Percentiles rank a stretch among this genome's conserved stretches.
Conservation (phyloP, 2,888 invertebrate genomes). For the Himalopsyche anomala region DNA sequence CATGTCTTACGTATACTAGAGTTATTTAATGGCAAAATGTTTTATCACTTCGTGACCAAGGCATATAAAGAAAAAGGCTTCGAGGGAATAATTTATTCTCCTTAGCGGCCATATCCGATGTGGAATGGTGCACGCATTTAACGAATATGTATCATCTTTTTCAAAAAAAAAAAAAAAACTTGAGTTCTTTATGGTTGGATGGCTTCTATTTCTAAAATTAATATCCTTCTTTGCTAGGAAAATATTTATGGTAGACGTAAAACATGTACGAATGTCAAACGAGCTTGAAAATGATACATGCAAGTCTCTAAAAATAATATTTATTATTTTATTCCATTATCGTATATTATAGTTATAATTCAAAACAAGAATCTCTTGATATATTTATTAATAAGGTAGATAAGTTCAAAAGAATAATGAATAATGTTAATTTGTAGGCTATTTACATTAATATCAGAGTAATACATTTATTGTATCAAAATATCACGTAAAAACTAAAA, state of each 20-base stretch:
- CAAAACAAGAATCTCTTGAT: not conserved
- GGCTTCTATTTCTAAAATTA: conserved; percentile 8
- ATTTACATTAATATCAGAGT: no score
- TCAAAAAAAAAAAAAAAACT: not conserved
- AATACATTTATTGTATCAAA: no score
- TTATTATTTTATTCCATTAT: conserved; percentile 23
- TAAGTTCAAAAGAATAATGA: no score
- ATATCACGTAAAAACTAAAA: no score
- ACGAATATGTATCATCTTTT: conserved; percentile 41
- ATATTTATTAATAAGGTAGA: no score
- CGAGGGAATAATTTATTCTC: conserved; percentile 40
- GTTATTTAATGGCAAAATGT: conserved; percentile 38
- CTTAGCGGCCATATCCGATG: conserved; percentile 30
- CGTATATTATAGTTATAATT: not conserved
- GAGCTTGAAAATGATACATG: conserved; percentile 24
- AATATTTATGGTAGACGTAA: conserved; percentile 15
- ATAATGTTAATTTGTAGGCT: no score
- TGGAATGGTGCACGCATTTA: conserved; percentile 37
- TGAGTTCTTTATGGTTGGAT: conserved; percentile 32
- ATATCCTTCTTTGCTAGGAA: not conserved
- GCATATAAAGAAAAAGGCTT: conserved; percentile 42
- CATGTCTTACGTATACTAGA: conserved; percentile 23
- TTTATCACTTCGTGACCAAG: conserved; percentile 36
- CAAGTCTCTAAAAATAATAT: conserved; percentile 11
- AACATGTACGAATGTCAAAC: conserved; percentile 5